phyloP scores from a whole-genome alignment of 30 jellyfish, hydroid and myxozoan species.

The Turritopsis rubra region DNA sequence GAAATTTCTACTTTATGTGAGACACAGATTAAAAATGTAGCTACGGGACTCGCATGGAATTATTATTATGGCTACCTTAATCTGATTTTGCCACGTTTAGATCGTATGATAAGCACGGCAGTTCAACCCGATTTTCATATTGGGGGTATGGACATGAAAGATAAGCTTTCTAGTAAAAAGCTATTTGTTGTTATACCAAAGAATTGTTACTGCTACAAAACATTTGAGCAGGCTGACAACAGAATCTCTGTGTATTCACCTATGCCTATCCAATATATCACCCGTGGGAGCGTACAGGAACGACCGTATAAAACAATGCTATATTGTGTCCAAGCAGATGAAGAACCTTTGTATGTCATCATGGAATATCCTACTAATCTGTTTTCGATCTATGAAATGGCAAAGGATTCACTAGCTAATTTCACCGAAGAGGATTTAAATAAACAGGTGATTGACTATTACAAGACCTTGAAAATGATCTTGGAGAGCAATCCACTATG shows the following conservation, averaged over 20 bases:
- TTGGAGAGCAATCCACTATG: constrained; percentile 47
- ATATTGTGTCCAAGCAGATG: constrained; percentile 29
- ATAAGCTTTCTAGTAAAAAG: constrained; percentile 32
- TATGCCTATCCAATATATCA: constrained; percentile 21
- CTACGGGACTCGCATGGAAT: constrained; percentile 84
- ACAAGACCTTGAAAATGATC: constrained; percentile 41
- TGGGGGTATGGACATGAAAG: constrained; percentile 48
- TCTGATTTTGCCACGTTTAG: constrained; percentile 42
- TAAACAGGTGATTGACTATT: constrained; percentile 43
- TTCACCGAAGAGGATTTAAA: constrained; percentile 38
- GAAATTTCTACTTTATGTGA: constrained; percentile 59
- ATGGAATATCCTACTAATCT: constrained; percentile 79
- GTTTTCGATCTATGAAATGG: constrained; percentile 50
- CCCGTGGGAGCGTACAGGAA: constrained; percentile 69
- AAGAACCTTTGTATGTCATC: constrained; percentile 37
- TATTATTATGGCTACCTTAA: constrained; percentile 69
- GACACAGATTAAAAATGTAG: constrained; percentile 50
- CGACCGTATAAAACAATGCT: constrained; percentile 52
- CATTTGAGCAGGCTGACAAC: constrained; percentile 36
- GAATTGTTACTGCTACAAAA: constrained; percentile 46
- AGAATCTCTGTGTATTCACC: constrained; percentile 27
- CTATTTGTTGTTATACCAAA: constrained; percentile 63
- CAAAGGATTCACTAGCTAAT: constrained; percentile 24
- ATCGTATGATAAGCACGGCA: constrained; percentile 18
- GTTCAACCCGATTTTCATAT: constrained; percentile 15